phyloP scores from a whole-genome alignment of 2,888 invertebrate species.

The Tenthredo amoena region DNA sequence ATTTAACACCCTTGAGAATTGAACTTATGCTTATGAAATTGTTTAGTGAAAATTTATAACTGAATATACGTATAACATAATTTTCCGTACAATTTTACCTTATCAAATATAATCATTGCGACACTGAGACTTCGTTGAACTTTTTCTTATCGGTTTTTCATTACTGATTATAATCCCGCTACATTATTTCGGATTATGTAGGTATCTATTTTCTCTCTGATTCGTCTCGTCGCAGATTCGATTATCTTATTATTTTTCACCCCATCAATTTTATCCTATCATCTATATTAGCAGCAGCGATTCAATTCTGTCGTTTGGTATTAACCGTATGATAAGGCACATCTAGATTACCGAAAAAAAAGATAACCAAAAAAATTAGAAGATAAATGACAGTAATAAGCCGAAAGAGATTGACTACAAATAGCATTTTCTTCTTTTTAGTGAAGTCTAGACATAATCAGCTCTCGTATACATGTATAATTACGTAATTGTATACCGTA shows the following conservation, averaged over 20 bases:
- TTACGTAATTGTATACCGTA: neutral
- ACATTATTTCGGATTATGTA: neutral
- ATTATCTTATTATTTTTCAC: neutral
- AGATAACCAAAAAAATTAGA: no score
- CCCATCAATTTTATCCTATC: neutral
- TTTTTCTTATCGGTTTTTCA: neutral
- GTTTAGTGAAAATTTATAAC: neutral
- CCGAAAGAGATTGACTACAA: neutral
- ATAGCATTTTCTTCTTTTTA: neutral
- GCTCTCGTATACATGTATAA: neutral
- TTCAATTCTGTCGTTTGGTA: neutral
- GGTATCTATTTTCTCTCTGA: neutral
- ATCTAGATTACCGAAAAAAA: neutral
- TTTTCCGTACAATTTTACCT: neutral
- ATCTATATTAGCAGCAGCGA: neutral
- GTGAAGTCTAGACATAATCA: constrained; percentile 17
- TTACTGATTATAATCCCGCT: neutral
- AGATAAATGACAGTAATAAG: neutral
- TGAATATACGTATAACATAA: neutral
- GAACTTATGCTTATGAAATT: neutral
- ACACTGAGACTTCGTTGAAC: neutral
- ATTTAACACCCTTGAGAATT: constrained; percentile 21
- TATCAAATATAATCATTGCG: no score
- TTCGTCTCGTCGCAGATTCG: neutral
- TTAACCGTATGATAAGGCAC: neutral